Percentiles rank a stretch among this genome's conserved stretches.
These are phyloP conservation scores for Nebria brevicollis DNA, from an alignment of 2,888 invertebrate genomes.

Conservation along the genomic window DNA sequence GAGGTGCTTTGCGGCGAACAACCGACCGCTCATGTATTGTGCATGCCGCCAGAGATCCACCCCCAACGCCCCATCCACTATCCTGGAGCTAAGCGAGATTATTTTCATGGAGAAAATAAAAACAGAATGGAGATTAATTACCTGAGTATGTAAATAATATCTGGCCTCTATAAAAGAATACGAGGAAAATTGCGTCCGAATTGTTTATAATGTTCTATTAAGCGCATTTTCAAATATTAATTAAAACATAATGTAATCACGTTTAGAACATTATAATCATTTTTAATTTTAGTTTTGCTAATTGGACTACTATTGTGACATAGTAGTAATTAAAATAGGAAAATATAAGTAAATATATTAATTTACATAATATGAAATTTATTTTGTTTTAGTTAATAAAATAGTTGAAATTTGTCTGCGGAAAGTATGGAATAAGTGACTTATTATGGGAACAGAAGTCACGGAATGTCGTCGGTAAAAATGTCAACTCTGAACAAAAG, in stretches of 20 bases:
- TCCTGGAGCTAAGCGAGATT: neutral
- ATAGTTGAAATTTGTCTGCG: slow-evolving; percentile 8
- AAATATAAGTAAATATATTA: no score
- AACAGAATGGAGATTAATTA: slow-evolving; percentile 45
- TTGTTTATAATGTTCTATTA: neutral
- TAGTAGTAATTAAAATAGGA: no score
- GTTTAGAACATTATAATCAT: neutral
- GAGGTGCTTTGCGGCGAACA: slow-evolving; percentile 23
- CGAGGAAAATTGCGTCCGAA: neutral
- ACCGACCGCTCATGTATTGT: slow-evolving; percentile 32
- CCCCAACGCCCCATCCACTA: neutral
- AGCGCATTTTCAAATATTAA: neutral
- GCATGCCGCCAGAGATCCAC: slow-evolving; percentile 2
- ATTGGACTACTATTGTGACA: neutral
- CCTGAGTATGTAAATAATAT: slow-evolving; percentile 16
- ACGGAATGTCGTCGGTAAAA: slow-evolving; percentile 4
- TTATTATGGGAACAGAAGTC: neutral
- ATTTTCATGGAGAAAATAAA: slow-evolving; percentile 42
- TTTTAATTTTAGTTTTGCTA: neutral
- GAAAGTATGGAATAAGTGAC: neutral
- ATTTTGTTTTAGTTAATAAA: slow-evolving; percentile 9
- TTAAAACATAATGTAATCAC: neutral
- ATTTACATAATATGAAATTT: neutral
- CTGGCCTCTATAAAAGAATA: neutral
- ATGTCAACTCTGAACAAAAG: neutral